A percentile compares a stretch with the other conserved stretches of the same genome.
phyloP scores from a whole-genome alignment of 2,113 vertebrate species.

The Onychostoma macrolepis region DNA sequence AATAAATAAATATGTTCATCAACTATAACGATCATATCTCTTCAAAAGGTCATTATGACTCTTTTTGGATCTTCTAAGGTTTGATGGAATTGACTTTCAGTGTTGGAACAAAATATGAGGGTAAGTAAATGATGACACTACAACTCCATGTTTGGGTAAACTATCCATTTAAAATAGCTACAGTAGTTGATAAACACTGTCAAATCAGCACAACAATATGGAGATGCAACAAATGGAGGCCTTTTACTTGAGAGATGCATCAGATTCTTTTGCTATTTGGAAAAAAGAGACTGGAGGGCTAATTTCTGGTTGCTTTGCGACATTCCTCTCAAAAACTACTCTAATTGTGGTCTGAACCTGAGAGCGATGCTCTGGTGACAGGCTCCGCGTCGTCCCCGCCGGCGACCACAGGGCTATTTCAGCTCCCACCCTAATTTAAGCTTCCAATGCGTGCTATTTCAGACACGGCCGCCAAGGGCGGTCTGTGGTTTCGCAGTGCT shows the following conservation, averaged over 20 bases:
- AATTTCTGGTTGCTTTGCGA: constrained; percentile 55
- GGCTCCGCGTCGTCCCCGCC: constrained; percentile 55
- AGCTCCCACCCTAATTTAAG: constrained; percentile 63
- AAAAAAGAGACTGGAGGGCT: constrained; percentile 40
- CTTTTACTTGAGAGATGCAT: constrained; percentile 35
- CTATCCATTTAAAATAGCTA: background rate
- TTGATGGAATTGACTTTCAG: background rate
- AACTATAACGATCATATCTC: too few species aligned
- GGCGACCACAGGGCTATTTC: constrained; percentile 63
- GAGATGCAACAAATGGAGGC: constrained; percentile 25
- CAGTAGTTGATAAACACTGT: constrained; percentile 33
- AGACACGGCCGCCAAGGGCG: constrained; percentile 45
- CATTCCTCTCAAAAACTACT: constrained; percentile 57
- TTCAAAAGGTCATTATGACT: too few species aligned
- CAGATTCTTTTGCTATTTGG: constrained; percentile 44
- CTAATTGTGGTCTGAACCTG: constrained; percentile 65
- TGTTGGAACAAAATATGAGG: background rate
- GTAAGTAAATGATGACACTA: too few species aligned
- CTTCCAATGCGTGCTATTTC: constrained; percentile 57
- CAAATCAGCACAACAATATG: background rate
- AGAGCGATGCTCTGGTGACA: constrained; percentile 56
- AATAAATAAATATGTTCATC: too few species aligned
- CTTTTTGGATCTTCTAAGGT: too few species aligned
- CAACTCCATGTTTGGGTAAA: too few species aligned
- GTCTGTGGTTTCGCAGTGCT: constrained; percentile 47